These are phyloP conservation scores for Rhabdomys pumilio DNA, from an alignment of 2,797 vertebrate genomes.

Conservation along the genomic window DNA sequence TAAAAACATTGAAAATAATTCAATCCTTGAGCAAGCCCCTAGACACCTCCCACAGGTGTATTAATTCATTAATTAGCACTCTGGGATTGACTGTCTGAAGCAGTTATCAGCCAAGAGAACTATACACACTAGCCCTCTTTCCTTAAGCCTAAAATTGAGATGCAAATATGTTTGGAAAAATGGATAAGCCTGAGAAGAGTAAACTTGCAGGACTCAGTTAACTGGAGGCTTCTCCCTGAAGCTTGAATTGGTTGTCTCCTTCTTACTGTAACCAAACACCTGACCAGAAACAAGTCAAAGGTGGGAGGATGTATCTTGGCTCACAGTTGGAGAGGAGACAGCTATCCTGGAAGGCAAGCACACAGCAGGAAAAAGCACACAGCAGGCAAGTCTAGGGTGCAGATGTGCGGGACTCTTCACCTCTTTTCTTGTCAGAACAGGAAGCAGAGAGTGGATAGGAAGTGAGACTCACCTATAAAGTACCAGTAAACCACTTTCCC, in stretches of 20 bases:
- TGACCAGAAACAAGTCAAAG: neutral
- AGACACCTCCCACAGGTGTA: neutral
- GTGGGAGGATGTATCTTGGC: neutral
- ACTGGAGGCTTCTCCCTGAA: neutral
- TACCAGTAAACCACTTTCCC: neutral
- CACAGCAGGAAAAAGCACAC: neutral
- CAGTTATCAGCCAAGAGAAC: neutral
- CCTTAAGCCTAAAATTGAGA: constrained; percentile 1
- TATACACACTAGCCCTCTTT: neutral
- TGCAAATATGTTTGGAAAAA: neutral
- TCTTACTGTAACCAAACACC: neutral
- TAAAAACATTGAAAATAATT: constrained; percentile 59
- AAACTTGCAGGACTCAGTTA: neutral
- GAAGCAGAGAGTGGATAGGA: neutral
- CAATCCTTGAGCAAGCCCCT: constrained; percentile 20
- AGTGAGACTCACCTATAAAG: neutral
- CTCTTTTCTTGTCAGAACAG: neutral
- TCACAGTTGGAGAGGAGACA: neutral
- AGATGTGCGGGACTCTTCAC: neutral
- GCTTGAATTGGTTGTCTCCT: neutral
- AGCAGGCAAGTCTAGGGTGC: neutral
- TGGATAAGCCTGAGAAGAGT: neutral
- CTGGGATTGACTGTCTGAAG: neutral
- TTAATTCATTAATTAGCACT: constrained; percentile 29
- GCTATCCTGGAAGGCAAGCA: no score